phyloP scores from a whole-genome alignment of 23 tunicate genomes.

The Phallusia fumigata region DNA sequence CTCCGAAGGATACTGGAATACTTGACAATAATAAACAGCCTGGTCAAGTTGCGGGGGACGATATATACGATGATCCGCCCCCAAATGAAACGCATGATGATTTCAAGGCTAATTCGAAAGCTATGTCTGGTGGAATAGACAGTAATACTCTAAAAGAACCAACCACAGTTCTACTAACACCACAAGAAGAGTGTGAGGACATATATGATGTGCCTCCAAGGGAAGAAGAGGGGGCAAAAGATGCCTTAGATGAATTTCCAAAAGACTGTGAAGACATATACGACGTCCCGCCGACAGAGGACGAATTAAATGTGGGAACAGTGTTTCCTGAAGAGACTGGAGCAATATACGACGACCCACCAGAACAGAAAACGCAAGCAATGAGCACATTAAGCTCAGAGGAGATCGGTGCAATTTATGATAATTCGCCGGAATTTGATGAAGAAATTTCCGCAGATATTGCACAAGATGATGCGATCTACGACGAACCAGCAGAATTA shows the following conservation, averaged over 20 bases:
- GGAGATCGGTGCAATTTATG: neutral
- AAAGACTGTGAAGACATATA: neutral
- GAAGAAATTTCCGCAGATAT: no score
- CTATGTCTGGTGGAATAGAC: no score
- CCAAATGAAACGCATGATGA: no score
- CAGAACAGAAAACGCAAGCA: neutral
- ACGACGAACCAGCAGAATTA: neutral
- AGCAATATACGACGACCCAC: neutral
- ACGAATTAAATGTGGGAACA: neutral
- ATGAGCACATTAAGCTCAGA: neutral
- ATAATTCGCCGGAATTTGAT: neutral
- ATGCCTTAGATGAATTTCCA: no score
- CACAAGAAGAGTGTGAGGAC: neutral
- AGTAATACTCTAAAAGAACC: no score
- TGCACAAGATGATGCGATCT: neutral
- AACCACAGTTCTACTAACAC: neutral
- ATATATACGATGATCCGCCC: no score
- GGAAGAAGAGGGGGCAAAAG: neutral
- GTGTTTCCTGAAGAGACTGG: neutral
- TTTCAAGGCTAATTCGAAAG: no score
- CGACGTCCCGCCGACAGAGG: slow-evolving; percentile 1
- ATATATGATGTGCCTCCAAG: neutral
- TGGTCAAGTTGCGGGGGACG: no score
- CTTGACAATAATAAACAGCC: no score
- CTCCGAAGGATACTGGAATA: neutral